phyloP scores from a whole-genome alignment of 2,797 vertebrate genomes.

The Platalea minor region DNA sequence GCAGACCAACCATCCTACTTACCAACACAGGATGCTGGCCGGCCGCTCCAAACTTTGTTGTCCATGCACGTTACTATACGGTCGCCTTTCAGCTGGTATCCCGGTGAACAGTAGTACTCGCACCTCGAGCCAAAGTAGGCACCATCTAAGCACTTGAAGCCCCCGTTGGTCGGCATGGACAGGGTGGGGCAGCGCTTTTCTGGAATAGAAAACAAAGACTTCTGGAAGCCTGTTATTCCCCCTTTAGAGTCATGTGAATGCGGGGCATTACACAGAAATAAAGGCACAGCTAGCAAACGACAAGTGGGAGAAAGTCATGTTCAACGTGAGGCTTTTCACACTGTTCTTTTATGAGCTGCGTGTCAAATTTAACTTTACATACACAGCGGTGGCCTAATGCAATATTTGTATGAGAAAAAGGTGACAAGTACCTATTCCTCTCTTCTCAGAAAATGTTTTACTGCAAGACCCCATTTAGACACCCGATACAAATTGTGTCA shows the following conservation, averaged over 20 bases:
- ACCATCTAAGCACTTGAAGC: constrained; percentile 93
- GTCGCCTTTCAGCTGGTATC: constrained; percentile 89
- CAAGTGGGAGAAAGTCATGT: not conserved
- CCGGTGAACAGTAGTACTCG: constrained; percentile 92
- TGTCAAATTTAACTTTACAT: not conserved
- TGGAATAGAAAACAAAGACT: constrained; percentile 61
- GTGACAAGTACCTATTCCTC: not conserved
- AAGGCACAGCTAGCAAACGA: not conserved
- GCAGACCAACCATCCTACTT: constrained; percentile 23
- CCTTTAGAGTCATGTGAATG: not conserved
- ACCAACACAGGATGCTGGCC: constrained; percentile 86
- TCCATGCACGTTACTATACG: constrained; percentile 85
- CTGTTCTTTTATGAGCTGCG: not conserved
- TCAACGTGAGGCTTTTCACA: not conserved
- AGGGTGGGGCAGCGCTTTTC: constrained; percentile 90
- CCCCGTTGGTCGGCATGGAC: constrained; percentile 87
- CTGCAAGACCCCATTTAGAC: not conserved
- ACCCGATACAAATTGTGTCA: not conserved
- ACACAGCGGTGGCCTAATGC: not conserved
- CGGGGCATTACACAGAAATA: not conserved
- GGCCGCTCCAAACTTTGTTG: constrained; percentile 87
- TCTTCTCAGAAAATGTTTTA: not conserved
- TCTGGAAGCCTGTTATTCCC: not conserved
- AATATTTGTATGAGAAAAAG: not conserved
- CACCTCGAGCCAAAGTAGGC: constrained; percentile 95